Conservation (phyloP, 2,113 vertebrate species). For the Tylochromis polylepis region DNA sequence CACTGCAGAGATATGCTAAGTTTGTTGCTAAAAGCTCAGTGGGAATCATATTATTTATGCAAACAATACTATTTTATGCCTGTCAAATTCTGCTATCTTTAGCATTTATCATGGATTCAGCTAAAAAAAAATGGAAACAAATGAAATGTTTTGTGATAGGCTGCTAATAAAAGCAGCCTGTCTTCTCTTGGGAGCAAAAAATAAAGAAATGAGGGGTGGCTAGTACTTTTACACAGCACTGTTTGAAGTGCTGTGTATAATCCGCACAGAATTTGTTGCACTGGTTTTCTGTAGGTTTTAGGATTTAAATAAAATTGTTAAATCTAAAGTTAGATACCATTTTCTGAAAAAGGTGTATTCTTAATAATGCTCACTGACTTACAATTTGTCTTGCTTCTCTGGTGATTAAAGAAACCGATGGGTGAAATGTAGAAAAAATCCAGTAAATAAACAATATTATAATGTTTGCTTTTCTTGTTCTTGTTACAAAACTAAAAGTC, state of each 20-base stretch:
- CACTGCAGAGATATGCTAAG: neutral
- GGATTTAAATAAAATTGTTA: neutral
- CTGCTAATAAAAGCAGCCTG: neutral
- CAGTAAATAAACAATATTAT: neutral
- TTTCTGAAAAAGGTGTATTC: neutral
- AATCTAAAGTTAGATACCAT: neutral
- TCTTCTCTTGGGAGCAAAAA: neutral
- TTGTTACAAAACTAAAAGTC: neutral
- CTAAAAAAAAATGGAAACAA: neutral
- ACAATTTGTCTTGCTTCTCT: neutral
- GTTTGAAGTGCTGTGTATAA: neutral
- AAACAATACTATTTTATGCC: neutral
- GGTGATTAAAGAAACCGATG: neutral
- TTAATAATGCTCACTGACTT: neutral
- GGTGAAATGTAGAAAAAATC: neutral
- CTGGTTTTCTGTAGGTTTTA: neutral
- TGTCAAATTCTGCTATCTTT: neutral
- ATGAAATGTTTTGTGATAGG: neutral
- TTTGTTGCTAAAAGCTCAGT: neutral
- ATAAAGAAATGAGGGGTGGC: neutral
- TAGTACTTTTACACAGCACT: neutral
- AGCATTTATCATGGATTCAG: neutral
- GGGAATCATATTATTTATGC: neutral
- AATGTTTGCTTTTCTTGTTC: neutral
- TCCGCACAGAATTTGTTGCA: neutral